These are phyloP conservation scores for Cryptotermes secundus DNA, from an alignment of 1,140 invertebrate genomes.

Conservation along the genomic window DNA sequence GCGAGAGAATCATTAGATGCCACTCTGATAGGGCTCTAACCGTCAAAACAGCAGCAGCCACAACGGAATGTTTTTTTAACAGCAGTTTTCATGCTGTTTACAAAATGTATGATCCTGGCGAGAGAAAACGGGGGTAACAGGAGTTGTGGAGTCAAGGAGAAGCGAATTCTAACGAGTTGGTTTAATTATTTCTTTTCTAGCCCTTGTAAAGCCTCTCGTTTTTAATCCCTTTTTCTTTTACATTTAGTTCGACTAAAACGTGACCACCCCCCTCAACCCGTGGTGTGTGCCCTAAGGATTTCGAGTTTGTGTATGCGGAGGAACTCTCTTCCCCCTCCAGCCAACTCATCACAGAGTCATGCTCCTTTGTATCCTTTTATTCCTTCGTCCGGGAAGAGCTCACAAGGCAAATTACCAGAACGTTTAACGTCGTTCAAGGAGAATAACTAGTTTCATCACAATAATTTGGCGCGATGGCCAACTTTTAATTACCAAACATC, in stretches of 20 bases:
- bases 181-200: conserved; percentile 15
- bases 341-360: neutral
- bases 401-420: conserved; percentile 1
- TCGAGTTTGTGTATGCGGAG: neutral
- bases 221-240: neutral
- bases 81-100: neutral
- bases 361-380: neutral
- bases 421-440: neutral
- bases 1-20: neutral
- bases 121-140: neutral
- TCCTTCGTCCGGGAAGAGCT: neutral
- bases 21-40: neutral
- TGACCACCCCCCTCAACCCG: neutral
- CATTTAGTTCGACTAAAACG: neutral
- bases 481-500: neutral
- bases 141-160: neutral
- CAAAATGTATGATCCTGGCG: neutral
- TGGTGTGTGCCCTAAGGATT: neutral
- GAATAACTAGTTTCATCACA: neutral
- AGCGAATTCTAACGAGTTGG: neutral
- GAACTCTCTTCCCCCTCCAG: neutral
- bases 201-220: neutral
- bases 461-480: neutral
- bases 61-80: neutral
- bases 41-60: neutral